Percentiles rank a stretch among this genome's conserved stretches.
These are phyloP conservation scores for Leuciscus idus DNA, from an alignment of 2,113 vertebrate genomes.

Conservation along the genomic window DNA sequence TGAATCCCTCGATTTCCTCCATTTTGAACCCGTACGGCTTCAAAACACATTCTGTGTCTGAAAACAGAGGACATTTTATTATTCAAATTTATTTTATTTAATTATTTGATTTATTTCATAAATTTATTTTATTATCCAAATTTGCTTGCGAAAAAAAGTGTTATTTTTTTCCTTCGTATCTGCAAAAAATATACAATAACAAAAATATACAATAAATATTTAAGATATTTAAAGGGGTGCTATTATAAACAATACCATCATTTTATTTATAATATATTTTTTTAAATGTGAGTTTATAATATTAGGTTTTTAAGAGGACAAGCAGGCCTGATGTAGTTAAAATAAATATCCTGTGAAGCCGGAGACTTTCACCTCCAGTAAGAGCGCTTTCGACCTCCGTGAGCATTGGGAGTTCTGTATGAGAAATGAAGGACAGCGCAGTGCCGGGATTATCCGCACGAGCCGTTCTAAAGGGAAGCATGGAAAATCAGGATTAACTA, in stretches of 20 bases:
- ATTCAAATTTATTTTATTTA: no score
- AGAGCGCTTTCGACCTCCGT: conserved; percentile 80
- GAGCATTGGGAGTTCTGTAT: conserved; percentile 74
- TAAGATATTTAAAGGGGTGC: background rate
- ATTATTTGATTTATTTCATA: no score
- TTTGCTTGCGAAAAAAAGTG: background rate
- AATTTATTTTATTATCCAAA: no score
- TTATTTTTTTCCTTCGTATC: background rate
- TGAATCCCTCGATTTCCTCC: conserved; percentile 88
- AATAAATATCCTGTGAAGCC: background rate
- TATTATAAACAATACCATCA: background rate
- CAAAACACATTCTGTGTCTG: conserved; percentile 76
- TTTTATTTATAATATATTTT: background rate
- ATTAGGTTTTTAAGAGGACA: background rate
- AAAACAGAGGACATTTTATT: background rate
- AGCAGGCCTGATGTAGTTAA: background rate
- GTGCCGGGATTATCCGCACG: conserved; percentile 86
- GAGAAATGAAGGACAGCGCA: conserved; percentile 83
- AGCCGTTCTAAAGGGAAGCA: conserved; percentile 78
- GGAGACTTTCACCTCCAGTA: conserved; percentile 71
- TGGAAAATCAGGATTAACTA: background rate
- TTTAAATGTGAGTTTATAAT: background rate
- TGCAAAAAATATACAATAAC: background rate
- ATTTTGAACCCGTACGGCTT: conserved; percentile 86
- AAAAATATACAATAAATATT: background rate